Conservation (phyloP, 2,888 invertebrate genomes). For the Idaea dimidiata region DNA sequence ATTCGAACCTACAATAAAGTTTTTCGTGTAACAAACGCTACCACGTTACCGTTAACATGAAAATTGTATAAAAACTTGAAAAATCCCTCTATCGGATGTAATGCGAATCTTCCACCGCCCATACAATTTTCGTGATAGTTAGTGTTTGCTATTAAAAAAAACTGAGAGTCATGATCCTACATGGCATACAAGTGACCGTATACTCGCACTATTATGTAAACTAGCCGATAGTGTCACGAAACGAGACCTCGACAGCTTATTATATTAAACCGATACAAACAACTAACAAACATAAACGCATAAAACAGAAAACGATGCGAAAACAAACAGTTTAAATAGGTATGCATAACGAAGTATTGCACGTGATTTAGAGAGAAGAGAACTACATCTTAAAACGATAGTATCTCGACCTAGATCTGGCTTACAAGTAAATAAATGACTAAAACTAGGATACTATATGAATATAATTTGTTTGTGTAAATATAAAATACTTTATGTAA, state of each 20-base stretch:
- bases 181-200: conserved; percentile 9
- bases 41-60: too few species aligned
- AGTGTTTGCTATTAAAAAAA: too few species aligned
- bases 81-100: too few species aligned
- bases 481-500: conserved; percentile 81
- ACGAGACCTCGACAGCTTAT: conserved; percentile 58
- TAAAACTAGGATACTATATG: conserved; percentile 81
- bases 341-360: conserved; percentile 77
- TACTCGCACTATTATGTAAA: conserved; percentile 24
- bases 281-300: conserved; percentile 43
- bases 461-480: conserved; percentile 81
- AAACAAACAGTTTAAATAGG: conserved; percentile 54
- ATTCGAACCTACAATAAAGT: too few species aligned
- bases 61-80: too few species aligned
- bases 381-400: conserved; percentile 61
- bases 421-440: conserved; percentile 74
- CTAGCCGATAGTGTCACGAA: conserved; percentile 34
- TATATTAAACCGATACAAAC: conserved; percentile 47
- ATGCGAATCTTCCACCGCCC: too few species aligned
- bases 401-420: conserved; percentile 51
- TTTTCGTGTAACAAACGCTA: too few species aligned
- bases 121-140: too few species aligned
- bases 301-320: conserved; percentile 54
- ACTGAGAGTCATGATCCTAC: neutral
- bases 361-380: conserved; percentile 63